These are phyloP conservation scores for Sitta europaea DNA, from an alignment of 2,113 vertebrate species.

Conservation along the genomic window DNA sequence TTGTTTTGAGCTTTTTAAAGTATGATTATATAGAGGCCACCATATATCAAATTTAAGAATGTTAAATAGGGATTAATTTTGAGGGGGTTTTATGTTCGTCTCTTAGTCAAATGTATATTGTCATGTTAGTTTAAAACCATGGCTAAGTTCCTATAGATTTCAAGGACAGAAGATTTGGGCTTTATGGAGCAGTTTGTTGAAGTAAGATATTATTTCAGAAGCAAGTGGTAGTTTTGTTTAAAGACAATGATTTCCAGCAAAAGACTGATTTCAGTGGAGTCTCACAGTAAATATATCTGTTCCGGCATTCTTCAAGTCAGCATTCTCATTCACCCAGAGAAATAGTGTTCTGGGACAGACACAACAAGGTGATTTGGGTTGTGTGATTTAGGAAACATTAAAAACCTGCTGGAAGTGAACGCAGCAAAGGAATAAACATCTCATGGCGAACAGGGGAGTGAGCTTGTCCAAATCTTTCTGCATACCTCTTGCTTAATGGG, in stretches of 20 bases:
- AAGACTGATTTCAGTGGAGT: neutral
- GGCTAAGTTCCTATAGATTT: neutral
- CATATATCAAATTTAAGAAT: neutral
- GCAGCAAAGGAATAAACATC: neutral
- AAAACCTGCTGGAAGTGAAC: neutral
- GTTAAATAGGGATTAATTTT: neutral
- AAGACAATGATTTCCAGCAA: neutral
- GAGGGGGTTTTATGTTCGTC: neutral
- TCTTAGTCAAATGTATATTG: neutral
- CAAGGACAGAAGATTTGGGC: neutral
- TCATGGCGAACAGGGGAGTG: neutral
- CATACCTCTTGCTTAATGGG: neutral
- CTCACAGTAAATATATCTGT: neutral
- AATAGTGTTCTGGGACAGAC: neutral
- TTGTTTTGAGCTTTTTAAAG: constrained; percentile 7
- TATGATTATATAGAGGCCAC: neutral
- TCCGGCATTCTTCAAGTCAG: neutral
- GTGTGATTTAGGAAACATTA: neutral
- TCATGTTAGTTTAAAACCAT: neutral
- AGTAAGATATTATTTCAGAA: neutral
- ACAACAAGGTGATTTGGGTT: neutral
- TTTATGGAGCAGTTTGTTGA: neutral
- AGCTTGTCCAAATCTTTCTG: neutral
- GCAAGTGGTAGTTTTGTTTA: neutral
- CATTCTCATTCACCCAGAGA: neutral